Base-by-base conservation (phyloP, 2,888 invertebrate species). In the Lasioglossum malachurum region DNA sequence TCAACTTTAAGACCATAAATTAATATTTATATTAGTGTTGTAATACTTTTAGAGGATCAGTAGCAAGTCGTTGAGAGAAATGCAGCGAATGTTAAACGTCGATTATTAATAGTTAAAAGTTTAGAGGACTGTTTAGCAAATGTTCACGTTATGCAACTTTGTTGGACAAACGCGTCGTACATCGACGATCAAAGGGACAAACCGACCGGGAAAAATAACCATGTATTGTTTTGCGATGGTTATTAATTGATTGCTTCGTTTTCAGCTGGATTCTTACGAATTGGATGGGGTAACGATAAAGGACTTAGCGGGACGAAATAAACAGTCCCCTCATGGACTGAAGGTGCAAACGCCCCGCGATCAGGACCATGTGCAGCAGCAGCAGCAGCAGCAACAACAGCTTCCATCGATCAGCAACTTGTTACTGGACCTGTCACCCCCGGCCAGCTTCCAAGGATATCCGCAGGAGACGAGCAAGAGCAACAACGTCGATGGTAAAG, bases 341-440 rank as follows among this genome's bases (percentile, higher is more conserved):
- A 87, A 89, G 78, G 64, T 84, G 76, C 88, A 87, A 72, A 16
- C 72, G 23, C 64, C 86, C n/a, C 90, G 90, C 57, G 89, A 86
- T 46, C 87, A 86, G 71, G 83, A 84, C 19, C 81, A 90, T 8
- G 75, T 86, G 73, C 86, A 89, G 16, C 67, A 64, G 5, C n/a
- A 16, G 10, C 16, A 80, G 27, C 87, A 77, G 49, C 67, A 72
- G 7, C 41, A 41, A 41, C 41, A 87, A n/a, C 93, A 94, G 80
- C 83, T 94, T 75, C 94, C 94, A 81, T 93, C 94, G 38, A 93
- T 94, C 78, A 93, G 90, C 87, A 94, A 92, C 84, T 84, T 94
- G 60, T 89, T 94, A 73, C 83, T 94, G 46, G 94, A 95, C 76
- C 79, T 94, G 38, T 93, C 93, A 38, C 75, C 87, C 12, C 87